A percentile compares a stretch with the other conserved stretches of the same genome.
Conservation (phyloP, 2,113 vertebrate genomes). For the Anoura caudifer region DNA sequence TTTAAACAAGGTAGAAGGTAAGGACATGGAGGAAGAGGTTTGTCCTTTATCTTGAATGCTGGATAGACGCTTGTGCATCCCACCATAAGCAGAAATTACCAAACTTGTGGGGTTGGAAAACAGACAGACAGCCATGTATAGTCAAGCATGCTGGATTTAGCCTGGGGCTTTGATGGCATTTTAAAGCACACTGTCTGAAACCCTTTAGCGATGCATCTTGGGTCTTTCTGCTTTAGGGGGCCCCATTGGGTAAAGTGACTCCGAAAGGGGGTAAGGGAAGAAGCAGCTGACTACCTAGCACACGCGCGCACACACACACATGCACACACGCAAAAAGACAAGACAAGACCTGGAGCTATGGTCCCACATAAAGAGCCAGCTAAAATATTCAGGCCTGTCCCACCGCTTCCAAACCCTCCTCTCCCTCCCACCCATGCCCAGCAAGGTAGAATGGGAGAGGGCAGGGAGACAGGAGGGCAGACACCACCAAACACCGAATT, state of each 20-base stretch:
- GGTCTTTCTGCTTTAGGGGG: conserved; percentile 6
- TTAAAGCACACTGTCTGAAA: neutral
- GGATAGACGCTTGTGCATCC: neutral
- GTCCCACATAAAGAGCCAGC: neutral
- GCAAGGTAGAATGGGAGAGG: neutral
- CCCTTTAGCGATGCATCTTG: neutral
- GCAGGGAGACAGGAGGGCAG: neutral
- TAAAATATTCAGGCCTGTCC: neutral
- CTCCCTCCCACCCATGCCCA: neutral
- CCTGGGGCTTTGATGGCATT: neutral
- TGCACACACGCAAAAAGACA: neutral
- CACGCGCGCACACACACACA: too few relatives aligned
- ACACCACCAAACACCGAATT: neutral
- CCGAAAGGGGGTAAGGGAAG: neutral
- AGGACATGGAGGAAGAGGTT: neutral
- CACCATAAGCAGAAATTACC: neutral
- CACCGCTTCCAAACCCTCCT: neutral
- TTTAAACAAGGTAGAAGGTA: neutral
- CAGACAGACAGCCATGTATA: neutral
- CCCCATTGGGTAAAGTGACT: neutral
- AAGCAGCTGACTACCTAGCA: conserved; percentile 44
- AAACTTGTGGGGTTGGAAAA: neutral
- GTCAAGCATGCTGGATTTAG: neutral
- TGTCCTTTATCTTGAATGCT: neutral
- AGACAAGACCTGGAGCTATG: neutral